Percentiles rank a stretch among this genome's conserved stretches.
phyloP scores from a whole-genome alignment of 1,140 invertebrate genomes.

The Drosophila micromelanica region DNA sequence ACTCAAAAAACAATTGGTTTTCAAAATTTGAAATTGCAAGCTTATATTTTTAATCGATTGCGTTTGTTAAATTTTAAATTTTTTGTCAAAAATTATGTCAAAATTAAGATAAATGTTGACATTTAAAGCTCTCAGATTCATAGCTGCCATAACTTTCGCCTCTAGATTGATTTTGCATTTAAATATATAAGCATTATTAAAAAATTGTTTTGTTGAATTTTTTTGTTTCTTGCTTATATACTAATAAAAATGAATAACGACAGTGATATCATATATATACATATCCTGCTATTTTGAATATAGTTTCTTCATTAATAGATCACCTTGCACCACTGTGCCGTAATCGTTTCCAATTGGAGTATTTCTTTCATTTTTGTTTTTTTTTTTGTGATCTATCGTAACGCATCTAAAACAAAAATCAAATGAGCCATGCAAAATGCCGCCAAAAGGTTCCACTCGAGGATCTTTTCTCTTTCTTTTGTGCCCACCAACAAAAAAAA shows the following conservation, averaged over 20 bases:
- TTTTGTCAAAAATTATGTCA: too few relatives aligned
- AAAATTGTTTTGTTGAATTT: background rate
- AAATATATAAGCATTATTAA: too few relatives aligned
- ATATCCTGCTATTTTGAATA: too few relatives aligned
- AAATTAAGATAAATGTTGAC: too few relatives aligned
- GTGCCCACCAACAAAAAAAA: constrained; percentile 26
- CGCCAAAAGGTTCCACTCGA: constrained; percentile 65
- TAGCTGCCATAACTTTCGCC: too few relatives aligned
- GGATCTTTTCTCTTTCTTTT: constrained; percentile 37
- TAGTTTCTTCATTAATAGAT: too few relatives aligned
- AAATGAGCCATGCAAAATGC: constrained; percentile 81
- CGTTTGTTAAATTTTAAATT: too few relatives aligned
- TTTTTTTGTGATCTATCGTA: constrained; percentile 67
- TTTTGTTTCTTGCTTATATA: background rate
- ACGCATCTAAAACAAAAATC: constrained; percentile 74
- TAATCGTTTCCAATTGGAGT: constrained; percentile 22
- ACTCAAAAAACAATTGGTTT: too few relatives aligned
- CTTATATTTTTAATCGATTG: too few relatives aligned
- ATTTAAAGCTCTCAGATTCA: too few relatives aligned
- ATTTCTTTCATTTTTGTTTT: constrained; percentile 18
- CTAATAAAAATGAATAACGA: background rate
- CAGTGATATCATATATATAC: background rate
- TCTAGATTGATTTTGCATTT: too few relatives aligned
- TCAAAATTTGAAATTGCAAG: too few relatives aligned
- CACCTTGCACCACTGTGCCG: constrained; percentile 39